Conservation (phyloP, 2,113 vertebrate genomes). For the Oryzias celebensis region DNA sequence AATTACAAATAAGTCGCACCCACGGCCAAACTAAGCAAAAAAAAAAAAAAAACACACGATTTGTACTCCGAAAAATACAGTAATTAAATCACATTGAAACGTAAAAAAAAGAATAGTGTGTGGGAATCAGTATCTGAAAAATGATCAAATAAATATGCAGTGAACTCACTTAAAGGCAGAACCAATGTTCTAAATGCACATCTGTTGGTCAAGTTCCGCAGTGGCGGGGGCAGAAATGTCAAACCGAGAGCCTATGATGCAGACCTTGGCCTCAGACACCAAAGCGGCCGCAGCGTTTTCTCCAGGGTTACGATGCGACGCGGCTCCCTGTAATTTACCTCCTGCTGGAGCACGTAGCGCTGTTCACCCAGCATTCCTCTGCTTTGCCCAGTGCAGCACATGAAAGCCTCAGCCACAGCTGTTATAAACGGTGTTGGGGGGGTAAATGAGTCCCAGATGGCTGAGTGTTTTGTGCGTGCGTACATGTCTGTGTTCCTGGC, state of each 20-base stretch:
- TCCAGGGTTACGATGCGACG: conserved; percentile 39
- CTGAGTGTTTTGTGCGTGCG: conserved; percentile 53
- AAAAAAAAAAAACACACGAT: too few relatives aligned
- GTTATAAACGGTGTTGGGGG: conserved; percentile 47
- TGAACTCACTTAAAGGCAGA: background rate
- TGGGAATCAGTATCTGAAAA: too few relatives aligned
- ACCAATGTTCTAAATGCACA: conserved; percentile 13
- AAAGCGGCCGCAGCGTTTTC: conserved; percentile 47
- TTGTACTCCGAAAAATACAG: too few relatives aligned
- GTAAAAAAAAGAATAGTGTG: too few relatives aligned
- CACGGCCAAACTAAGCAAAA: too few relatives aligned
- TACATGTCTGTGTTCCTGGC: conserved; percentile 48
- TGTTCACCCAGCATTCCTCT: conserved; percentile 55
- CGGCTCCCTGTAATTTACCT: conserved; percentile 70
- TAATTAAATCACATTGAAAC: too few relatives aligned
- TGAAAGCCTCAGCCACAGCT: conserved; percentile 71
- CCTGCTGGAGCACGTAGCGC: conserved; percentile 48
- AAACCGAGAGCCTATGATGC: conserved; percentile 27
- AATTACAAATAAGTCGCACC: too few relatives aligned
- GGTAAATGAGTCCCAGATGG: conserved; percentile 69
- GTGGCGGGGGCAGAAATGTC: conserved; percentile 23
- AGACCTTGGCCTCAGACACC: conserved; percentile 40
- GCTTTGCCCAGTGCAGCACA: conserved; percentile 59
- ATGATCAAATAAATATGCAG: too few relatives aligned
- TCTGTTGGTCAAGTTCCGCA: conserved; percentile 29